phyloP scores from a whole-genome alignment of 1,140 invertebrate species.

The Dermatophagoides farinae region DNA sequence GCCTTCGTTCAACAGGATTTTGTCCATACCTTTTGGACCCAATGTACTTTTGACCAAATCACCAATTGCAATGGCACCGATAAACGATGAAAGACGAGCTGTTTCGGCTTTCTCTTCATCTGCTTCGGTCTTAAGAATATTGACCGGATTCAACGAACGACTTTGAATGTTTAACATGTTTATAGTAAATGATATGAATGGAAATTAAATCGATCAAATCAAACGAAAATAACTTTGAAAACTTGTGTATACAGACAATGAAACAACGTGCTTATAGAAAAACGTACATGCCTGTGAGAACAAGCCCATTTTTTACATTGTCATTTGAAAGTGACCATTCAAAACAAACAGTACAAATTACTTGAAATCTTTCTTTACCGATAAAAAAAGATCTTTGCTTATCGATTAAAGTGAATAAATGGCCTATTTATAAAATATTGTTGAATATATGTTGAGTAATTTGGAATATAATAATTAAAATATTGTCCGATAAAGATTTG shows the following conservation, averaged over 20 bases:
- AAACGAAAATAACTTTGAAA: background rate
- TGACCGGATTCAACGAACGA: slow-evolving; percentile 72
- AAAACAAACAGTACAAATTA: too few relatives aligned
- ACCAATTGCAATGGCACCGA: slow-evolving; percentile 93
- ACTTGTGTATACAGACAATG: background rate
- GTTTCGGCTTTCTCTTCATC: slow-evolving; percentile 89
- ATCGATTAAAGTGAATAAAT: too few relatives aligned
- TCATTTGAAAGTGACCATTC: too few relatives aligned
- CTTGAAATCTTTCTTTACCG: background rate
- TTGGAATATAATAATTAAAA: too few relatives aligned
- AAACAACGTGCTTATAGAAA: background rate
- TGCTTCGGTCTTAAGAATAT: slow-evolving; percentile 79
- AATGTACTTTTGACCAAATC: slow-evolving; percentile 94
- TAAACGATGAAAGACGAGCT: slow-evolving; percentile 65
- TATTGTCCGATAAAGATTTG: too few relatives aligned
- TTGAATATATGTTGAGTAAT: too few relatives aligned
- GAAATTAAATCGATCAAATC: slow-evolving; percentile 4
- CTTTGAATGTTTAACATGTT: slow-evolving; percentile 12
- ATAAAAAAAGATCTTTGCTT: too few relatives aligned
- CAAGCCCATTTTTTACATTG: too few relatives aligned
- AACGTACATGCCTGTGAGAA: too few relatives aligned
- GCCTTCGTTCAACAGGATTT: slow-evolving; percentile 74
- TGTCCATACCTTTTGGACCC: slow-evolving; percentile 99
- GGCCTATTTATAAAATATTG: too few relatives aligned
- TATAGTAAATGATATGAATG: background rate